phyloP scores from a whole-genome alignment of 2,797 vertebrate genomes.

The Thaleichthys pacificus region DNA sequence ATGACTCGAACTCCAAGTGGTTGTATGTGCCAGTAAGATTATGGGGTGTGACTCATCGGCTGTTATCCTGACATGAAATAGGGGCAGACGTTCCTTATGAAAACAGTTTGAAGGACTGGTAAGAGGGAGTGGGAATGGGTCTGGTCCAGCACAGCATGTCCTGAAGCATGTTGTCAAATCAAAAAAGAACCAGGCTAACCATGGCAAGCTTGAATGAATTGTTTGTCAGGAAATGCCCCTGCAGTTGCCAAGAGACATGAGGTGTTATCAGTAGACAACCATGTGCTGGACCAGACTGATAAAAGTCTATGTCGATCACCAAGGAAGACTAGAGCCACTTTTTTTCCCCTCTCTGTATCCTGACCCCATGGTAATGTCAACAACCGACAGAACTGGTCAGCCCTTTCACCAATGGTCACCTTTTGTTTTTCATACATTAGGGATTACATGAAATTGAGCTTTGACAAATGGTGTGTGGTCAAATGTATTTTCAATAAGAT shows the following conservation, averaged over 20 bases:
- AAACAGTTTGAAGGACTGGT: conserved; percentile 46
- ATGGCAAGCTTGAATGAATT: neutral
- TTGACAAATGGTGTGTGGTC: too few relatives aligned
- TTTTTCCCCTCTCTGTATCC: too few relatives aligned
- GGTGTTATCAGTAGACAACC: conserved; percentile 52
- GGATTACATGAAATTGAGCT: too few relatives aligned
- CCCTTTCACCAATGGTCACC: too few relatives aligned
- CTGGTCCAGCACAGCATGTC: neutral
- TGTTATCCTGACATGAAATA: conserved; percentile 28
- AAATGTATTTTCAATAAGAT: too few relatives aligned
- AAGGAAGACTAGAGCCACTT: neutral
- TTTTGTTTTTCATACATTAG: too few relatives aligned
- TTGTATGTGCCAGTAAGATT: conserved; percentile 24
- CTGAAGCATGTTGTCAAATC: neutral
- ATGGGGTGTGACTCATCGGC: conserved; percentile 37
- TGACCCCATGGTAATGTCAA: neutral
- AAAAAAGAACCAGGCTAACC: neutral
- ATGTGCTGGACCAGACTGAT: conserved; percentile 53
- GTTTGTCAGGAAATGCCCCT: neutral
- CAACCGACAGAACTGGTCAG: neutral
- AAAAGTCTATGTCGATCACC: neutral
- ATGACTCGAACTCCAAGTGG: conserved; percentile 69
- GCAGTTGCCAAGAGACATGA: too few relatives aligned
- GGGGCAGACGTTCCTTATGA: conserved; percentile 58
- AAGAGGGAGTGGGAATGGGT: conserved; percentile 1